phyloP scores from a whole-genome alignment of 2,797 vertebrate species.

The Bradypodion ventrale region DNA sequence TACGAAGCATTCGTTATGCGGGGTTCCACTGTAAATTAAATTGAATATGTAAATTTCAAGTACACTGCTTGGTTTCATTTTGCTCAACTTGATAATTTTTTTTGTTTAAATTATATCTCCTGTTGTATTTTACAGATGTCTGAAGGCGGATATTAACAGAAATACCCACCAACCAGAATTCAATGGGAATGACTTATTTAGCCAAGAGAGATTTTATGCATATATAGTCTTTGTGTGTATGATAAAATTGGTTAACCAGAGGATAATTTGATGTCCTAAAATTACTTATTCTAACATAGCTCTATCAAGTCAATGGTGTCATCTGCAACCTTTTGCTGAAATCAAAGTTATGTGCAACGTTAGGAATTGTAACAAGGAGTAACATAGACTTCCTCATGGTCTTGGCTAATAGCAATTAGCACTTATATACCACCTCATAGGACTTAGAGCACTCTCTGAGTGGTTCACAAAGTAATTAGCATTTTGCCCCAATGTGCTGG shows the following conservation, averaged over 20 bases:
- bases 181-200: slow-evolving; percentile 31
- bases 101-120: background rate
- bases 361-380: background rate
- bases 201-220: background rate
- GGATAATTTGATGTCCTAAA: background rate
- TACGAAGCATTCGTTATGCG: no score
- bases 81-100: slow-evolving; percentile 23
- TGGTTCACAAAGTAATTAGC: no score
- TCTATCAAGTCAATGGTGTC: background rate
- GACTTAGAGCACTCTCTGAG: no score
- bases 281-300: background rate
- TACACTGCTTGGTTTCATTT: background rate
- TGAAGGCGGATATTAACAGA: slow-evolving; percentile 35
- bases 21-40: no score
- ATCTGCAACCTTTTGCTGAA: background rate
- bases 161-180: background rate
- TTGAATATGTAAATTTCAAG: slow-evolving; percentile 7
- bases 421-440: no score
- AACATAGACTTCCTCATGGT: background rate
- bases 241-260: slow-evolving; percentile 5
- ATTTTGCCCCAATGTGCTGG: no score
- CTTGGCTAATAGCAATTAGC: background rate
- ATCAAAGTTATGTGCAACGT: background rate
- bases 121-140: slow-evolving; percentile 50
- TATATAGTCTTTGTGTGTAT: slow-evolving; percentile 40